Percentiles rank a stretch among this genome's conserved stretches.
Evolutionary conservation across 2,888 invertebrate genomes (phyloP).

Genomic region (Ectemnius continuus): DNA sequence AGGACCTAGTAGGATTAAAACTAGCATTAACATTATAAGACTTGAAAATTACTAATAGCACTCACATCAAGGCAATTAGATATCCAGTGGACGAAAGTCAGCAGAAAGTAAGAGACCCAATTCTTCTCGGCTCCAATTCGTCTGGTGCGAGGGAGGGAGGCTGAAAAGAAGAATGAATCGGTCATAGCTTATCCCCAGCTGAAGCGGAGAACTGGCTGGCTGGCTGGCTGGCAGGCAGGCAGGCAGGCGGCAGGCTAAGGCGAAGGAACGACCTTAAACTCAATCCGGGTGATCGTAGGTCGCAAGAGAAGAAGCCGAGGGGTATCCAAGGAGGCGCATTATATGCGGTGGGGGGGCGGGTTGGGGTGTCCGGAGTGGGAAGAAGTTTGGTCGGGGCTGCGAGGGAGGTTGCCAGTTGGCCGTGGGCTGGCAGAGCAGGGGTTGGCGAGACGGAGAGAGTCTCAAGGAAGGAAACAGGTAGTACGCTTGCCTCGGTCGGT

Average conservation of each 20-base stretch:
- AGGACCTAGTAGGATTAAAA: no score
- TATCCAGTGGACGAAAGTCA: neutral
- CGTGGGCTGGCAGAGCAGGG: constrained; percentile 4
- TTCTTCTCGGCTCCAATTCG: neutral
- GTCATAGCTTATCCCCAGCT: neutral
- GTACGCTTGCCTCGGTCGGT: constrained; percentile 56
- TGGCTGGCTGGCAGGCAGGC: no score
- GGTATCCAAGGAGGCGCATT: constrained; percentile 4
- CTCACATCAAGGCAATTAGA: neutral
- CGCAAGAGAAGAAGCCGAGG: constrained; percentile 8
- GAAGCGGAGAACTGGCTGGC: neutral
- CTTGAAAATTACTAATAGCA: no score
- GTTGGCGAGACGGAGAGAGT: constrained; percentile 14
- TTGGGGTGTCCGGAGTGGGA: neutral
- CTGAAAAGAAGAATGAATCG: constrained; percentile 6
- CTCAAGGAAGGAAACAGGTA: constrained; percentile 25
- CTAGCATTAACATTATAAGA: no score
- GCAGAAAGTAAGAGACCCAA: constrained; percentile 2
- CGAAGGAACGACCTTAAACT: constrained; percentile 4
- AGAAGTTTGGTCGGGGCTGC: neutral
- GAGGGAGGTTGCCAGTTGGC: neutral
- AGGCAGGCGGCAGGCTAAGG: neutral
- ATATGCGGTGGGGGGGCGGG: neutral
- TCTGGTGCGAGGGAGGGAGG: constrained; percentile 22
- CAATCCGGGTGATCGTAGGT: constrained; percentile 11